Conservation (phyloP, 2,113 vertebrate species). For the Nibea albiflora region DNA sequence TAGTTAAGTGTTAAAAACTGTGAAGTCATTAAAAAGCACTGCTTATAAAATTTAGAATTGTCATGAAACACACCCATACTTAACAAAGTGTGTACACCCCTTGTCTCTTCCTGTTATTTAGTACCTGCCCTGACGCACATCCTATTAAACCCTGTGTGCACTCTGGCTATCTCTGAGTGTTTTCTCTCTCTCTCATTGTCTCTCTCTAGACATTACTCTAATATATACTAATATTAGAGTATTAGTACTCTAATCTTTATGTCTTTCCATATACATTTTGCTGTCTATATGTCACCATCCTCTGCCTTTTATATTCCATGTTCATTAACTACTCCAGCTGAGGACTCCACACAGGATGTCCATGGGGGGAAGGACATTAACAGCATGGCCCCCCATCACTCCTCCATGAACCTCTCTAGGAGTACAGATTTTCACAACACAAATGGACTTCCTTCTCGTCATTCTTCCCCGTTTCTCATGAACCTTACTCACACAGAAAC, state of each 20-base stretch:
- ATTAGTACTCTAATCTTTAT: not conserved
- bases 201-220: not conserved
- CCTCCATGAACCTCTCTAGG: conserved; percentile 68
- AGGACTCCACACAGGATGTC: conserved; percentile 71
- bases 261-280: not conserved
- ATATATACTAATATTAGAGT: too few species aligned
- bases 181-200: conserved; percentile 19
- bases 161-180: conserved; percentile 64
- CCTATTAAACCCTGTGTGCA: conserved; percentile 83
- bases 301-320: conserved; percentile 51
- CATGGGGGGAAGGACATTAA: conserved; percentile 69
- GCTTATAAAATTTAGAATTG: conserved; percentile 53
- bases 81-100: conserved; percentile 81
- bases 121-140: conserved; percentile 86
- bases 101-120: conserved; percentile 86
- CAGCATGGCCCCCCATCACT: conserved; percentile 61
- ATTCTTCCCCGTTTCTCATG: conserved; percentile 78
- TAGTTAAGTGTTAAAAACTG: not conserved
- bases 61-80: conserved; percentile 80
- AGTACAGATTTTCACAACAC: conserved; percentile 73
- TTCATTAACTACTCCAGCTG: conserved; percentile 61
- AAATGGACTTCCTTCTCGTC: conserved; percentile 81
- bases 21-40: conserved; percentile 30
- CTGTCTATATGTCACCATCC: not conserved
- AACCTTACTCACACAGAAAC: conserved; percentile 34